Percentiles rank a stretch among this genome's conserved stretches.
These are phyloP conservation scores for Ellobius talpinus DNA, from an alignment of 2,113 vertebrate genomes.

Conservation along the genomic window DNA sequence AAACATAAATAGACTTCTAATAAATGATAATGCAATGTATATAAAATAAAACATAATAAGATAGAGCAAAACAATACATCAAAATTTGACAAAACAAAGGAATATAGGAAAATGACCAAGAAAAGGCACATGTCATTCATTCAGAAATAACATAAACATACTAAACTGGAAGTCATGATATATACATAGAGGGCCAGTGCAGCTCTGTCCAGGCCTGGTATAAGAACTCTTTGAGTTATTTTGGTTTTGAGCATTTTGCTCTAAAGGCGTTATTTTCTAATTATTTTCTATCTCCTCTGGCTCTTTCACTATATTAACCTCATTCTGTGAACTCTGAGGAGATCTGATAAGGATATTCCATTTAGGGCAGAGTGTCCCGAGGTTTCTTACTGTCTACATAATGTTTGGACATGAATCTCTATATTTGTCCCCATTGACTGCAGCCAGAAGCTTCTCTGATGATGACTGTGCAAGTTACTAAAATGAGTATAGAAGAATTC, in stretches of 20 bases:
- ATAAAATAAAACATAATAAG: too few relatives aligned
- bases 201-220: not conserved
- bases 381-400: not conserved
- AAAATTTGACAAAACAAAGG: too few relatives aligned
- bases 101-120: too few relatives aligned
- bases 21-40: too few relatives aligned
- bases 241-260: not conserved
- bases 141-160: not conserved
- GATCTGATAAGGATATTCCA: not conserved
- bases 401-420: not conserved
- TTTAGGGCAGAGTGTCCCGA: not conserved
- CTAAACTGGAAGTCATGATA: too few relatives aligned
- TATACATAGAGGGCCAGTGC: too few relatives aligned
- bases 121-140: not conserved
- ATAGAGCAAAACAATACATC: too few relatives aligned
- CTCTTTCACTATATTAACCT: too few relatives aligned
- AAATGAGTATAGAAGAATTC: not conserved
- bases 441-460: not conserved
- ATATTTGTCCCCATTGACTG: not conserved
- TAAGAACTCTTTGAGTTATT: not conserved
- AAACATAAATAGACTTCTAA: too few relatives aligned
- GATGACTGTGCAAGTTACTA: not conserved
- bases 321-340: too few relatives aligned
- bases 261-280: not conserved
- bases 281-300: not conserved